Conservation (phyloP, 2,113 vertebrate species). For the Nerophis ophidion region DNA sequence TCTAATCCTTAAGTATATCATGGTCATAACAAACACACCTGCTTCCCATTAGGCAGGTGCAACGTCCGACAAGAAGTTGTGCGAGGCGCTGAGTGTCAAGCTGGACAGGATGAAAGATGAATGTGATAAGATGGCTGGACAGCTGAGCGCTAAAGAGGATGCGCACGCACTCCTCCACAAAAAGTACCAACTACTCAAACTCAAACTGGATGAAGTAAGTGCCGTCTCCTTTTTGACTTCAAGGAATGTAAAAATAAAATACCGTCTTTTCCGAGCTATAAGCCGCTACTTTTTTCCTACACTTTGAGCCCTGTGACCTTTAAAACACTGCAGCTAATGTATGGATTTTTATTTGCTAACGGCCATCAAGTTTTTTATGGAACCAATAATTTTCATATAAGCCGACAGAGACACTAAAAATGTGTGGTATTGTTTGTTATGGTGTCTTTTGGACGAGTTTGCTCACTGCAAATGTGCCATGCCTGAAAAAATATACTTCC, state of each 20-base stretch:
- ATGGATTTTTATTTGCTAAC: no score
- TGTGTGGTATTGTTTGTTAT: no score
- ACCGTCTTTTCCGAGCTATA: no score
- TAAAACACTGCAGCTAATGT: no score
- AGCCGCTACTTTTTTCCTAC: no score
- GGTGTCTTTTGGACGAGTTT: no score
- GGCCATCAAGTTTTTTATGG: no score
- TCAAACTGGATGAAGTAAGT: constrained; percentile 84
- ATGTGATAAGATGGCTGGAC: constrained; percentile 80
- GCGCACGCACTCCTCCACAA: constrained; percentile 71
- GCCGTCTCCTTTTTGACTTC: background rate
- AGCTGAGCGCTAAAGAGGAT: constrained; percentile 75
- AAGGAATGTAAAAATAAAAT: background rate
- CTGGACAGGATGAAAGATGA: constrained; percentile 86
- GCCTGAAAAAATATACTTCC: no score
- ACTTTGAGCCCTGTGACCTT: no score
- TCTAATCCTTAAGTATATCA: constrained; percentile 1
- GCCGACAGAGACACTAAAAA: no score
- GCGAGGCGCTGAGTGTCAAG: constrained; percentile 73
- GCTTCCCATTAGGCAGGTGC: constrained; percentile 72
- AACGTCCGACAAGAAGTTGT: constrained; percentile 74
- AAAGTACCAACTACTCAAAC: constrained; percentile 78
- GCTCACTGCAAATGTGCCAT: no score
- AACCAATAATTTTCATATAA: no score
- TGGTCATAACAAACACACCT: constrained; percentile 10